Percentiles rank a stretch among this genome's conserved stretches.
Evolutionary conservation across 2,888 invertebrate species (phyloP).

Genomic region (Eustalomyia histrio): DNA sequence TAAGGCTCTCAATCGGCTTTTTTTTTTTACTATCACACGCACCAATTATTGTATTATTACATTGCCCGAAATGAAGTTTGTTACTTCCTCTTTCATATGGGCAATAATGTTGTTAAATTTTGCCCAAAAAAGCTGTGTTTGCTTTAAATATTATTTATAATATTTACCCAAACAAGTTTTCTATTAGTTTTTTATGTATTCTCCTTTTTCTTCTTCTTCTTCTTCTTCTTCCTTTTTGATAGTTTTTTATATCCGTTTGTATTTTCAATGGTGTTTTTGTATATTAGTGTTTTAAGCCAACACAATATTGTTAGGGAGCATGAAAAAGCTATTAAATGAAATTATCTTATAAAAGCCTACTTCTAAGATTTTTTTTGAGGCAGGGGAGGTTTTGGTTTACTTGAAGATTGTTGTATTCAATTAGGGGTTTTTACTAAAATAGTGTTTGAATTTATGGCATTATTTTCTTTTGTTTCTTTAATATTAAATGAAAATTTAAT

Average conservation of each 20-base stretch:
- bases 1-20: not conserved
- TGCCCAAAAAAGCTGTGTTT: constrained; percentile 1
- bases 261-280: not conserved
- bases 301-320: constrained; percentile 16
- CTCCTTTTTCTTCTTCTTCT: not conserved
- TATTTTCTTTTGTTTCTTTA: not conserved
- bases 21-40: constrained; percentile 15
- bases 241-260: constrained; percentile 41
- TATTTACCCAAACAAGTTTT: constrained; percentile 30
- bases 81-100: constrained; percentile 38
- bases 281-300: not conserved
- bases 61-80: constrained; percentile 34
- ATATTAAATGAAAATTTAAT: not conserved
- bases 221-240: no score
- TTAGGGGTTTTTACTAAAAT: constrained; percentile 18
- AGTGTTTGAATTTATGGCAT: not conserved
- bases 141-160: constrained; percentile 32
- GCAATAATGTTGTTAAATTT: constrained; percentile 6
- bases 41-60: constrained; percentile 46
- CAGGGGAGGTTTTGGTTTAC: no score
- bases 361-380: constrained; percentile 21
- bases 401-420: constrained; percentile 36
- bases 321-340: constrained; percentile 55
- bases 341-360: constrained; percentile 56
- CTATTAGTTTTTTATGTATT: not conserved